These are phyloP conservation scores for Enteromius viviparus DNA, from an alignment of 2,797 vertebrate species.

Conservation along the genomic window DNA sequence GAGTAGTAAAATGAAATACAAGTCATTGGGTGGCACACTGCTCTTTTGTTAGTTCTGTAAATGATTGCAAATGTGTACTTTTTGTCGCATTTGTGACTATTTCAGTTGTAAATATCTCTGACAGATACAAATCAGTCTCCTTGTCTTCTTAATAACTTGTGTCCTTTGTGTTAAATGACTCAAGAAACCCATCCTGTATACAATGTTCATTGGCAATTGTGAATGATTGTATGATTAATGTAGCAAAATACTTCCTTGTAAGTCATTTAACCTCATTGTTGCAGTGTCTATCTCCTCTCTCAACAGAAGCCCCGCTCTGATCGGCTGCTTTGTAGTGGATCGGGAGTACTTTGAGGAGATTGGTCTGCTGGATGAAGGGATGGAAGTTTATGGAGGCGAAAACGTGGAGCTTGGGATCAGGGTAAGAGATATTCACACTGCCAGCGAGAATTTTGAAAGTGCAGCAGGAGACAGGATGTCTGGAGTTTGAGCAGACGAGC, in stretches of 20 bases:
- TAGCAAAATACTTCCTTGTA: background rate
- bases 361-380: conserved; percentile 95
- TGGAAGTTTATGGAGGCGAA: conserved; percentile 98
- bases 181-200: background rate
- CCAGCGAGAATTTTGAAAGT: background rate
- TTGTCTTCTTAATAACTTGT: background rate
- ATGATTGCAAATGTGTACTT: background rate
- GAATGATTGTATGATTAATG: background rate
- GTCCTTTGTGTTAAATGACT: background rate
- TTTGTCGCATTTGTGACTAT: background rate
- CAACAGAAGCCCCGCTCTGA: conserved; percentile 92
- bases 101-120: background rate
- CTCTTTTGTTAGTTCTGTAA: background rate
- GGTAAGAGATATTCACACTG: conserved; percentile 78
- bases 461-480: conserved; percentile 16
- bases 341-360: conserved; percentile 98
- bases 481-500: conserved; percentile 5
- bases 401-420: conserved; percentile 97
- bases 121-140: background rate
- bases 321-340: conserved; percentile 98
- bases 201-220: background rate
- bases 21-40: too few relatives aligned
- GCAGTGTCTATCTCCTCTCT: background rate
- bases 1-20: background rate
- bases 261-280: background rate